Evolutionary conservation across 2,888 invertebrate genomes (phyloP), one percentile per base, ranked within the genome.

Genomic region (Leptinotarsa haldemani): DNA sequence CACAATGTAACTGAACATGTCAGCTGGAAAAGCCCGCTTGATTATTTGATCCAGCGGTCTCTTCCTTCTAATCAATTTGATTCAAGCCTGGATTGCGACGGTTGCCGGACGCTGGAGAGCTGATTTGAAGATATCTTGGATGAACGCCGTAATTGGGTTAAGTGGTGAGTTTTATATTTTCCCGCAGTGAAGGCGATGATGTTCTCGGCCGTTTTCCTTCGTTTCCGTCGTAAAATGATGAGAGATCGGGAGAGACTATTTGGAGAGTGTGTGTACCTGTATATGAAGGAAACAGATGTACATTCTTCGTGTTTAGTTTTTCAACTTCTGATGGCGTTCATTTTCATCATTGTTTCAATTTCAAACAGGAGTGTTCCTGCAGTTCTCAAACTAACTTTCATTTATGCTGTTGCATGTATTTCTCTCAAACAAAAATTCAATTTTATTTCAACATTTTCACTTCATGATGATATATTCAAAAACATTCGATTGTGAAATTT

Each of bases 11-110:
- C 48, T 25, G n/a, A 67, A 53, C 61, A 53, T 46, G 70, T 71
- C 74, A 71, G 71, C 74, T 70, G 47, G 70, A 74, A 52, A 69
- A 61, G 73, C 20, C 66, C 25, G 56, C 64, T 73, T 73, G 69
- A 73, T 73, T 73, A 53, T 69, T 53, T 68, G 70, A 68, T 71
- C 66, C 53, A 67, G 52, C 46, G 52, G 67, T 53, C 67, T 18
- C 30, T 67, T 67, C 25, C 52, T 53, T 67, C 67, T 67, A 53
- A 67, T 67, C 67, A 67, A 67, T 67, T 53, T 67, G 67, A 67
- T 67, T 53, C 52, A 40, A 53, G 53, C n/a, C 25, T n/a, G 53
- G 53, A 53, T 53, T 67, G 67, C 56, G 56, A 56, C 65, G 65
- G 22, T 22, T 40, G 52, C 67, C 46, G 46, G 52, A 67, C 53